Conservation (phyloP, 2,797 vertebrate species). For the Pipistrellus pygmaeus region DNA sequence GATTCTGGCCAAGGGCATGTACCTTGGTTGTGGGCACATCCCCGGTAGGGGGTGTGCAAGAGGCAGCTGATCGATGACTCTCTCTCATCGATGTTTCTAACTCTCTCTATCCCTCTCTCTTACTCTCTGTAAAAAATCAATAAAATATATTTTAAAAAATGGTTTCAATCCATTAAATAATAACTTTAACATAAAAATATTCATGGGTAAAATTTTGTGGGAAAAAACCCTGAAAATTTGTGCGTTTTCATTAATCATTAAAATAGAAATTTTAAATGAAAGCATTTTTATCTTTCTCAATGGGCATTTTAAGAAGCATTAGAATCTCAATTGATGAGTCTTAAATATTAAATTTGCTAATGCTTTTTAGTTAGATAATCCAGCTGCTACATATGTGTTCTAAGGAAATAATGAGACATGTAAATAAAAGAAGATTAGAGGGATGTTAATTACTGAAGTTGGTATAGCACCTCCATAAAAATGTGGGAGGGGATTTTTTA, state of each 20-base stretch:
- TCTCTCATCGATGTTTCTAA: too few relatives aligned
- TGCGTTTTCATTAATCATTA: slow-evolving; percentile 16
- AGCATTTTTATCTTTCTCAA: neutral
- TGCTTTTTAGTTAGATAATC: neutral
- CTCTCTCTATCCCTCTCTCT: too few relatives aligned
- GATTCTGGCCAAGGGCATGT: too few relatives aligned
- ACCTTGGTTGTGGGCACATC: too few relatives aligned
- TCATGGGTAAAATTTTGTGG: neutral
- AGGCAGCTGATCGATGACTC: too few relatives aligned
- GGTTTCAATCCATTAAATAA: neutral
- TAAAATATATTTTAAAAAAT: neutral
- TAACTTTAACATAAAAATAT: neutral
- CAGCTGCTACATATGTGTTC: neutral
- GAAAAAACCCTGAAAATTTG: neutral
- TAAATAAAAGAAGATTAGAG: neutral
- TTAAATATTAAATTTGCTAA: neutral
- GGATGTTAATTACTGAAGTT: neutral
- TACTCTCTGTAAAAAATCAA: too few relatives aligned
- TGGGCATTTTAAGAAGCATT: neutral
- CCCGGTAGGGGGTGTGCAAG: too few relatives aligned
- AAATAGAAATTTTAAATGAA: neutral
- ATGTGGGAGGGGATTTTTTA: neutral
- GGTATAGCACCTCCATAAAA: neutral
- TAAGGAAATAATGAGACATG: neutral
- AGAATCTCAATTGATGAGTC: neutral